These are phyloP conservation scores for Sus scrofa DNA, from an alignment of 2,113 vertebrate genomes.

Conservation along the genomic window T2T-Sscrofa CM000827.6:84212001-84212500, in stretches of 20 bases:
- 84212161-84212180: not conserved
- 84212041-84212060: not conserved
- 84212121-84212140: not conserved
- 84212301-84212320: not conserved
- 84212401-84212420: not conserved
- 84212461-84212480: not conserved
- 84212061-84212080: not conserved
- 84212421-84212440: not conserved
- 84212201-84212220: not conserved
- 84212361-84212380: not conserved
- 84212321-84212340: not conserved
- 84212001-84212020: not conserved
- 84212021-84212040: not conserved
- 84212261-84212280: not conserved
- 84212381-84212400: not conserved
- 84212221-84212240: not conserved
- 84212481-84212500: fast-evolving
- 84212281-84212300: not conserved
- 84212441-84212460: fast-evolving
- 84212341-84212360: not conserved
- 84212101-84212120: not conserved
- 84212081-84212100: not conserved
- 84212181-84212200: not conserved
- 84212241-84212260: not conserved
- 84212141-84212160: not conserved